Evolutionary conservation across 2,113 vertebrate genomes (phyloP), one percentile per base, ranked within the genome.

Genomic region (Agapornis roseicollis): DNA sequence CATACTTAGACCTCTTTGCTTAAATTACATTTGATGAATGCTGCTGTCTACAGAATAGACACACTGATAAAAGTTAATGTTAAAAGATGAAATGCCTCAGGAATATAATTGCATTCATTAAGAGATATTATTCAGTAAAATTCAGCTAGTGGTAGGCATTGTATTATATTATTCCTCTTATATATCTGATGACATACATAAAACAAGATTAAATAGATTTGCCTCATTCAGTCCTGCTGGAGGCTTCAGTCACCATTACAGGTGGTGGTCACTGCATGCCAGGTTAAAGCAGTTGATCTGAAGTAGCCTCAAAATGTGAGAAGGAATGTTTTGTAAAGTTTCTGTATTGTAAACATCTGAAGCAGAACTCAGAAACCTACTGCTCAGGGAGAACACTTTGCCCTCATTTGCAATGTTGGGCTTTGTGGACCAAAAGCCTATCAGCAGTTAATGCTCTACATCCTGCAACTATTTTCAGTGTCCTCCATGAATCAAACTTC

Each of bases 41-140:
- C 24, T 93, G 41, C 20, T 92, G 25, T 81, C 63, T 91, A 41
- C 47, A 85, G 83, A 60, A 63, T 68, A 53, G 42, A 82, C 33
- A 83, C 74, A 35, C 13, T 89, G 80, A 85, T 78, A 85, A 79
- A 91, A 93, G 25, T 79, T 78, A 79, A 77, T 68, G n/a, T 47
- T 82, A 44, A 18, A 92, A 90, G 87, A 93, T 31, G 2, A 92
- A 91, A 82, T 92, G 46, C 28, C 24, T 85, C 27, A 83, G 60
- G 65, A 72, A 65, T 71, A 77, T 76, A 91, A 93, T 88, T 93
- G 4, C 17, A 41, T 96, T 95, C 85, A 82, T 94, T 93, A 73
- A 74, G 31, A 83, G 41, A 49, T 24, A 82, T 39, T 77, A 73
- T 95, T 87, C 80, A 33, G 47, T 65, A 78, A 89, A 93, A 94